Evolutionary conservation across 2,888 invertebrate species (phyloP), one percentile per base, ranked within the genome.

Genomic region (Frankliniella fusca): DNA sequence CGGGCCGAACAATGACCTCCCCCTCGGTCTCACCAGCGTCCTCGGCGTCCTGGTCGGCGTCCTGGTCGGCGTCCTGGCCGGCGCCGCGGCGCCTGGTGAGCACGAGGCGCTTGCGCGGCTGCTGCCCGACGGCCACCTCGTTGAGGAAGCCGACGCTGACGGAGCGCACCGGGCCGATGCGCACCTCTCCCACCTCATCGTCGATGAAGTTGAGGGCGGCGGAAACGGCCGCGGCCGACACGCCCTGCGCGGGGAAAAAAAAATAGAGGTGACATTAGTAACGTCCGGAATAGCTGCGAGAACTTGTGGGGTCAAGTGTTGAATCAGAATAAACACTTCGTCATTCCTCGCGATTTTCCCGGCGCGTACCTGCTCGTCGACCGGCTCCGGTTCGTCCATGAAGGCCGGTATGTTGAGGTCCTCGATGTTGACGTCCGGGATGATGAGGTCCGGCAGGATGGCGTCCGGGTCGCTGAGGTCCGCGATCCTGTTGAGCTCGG

Each of bases 11-110:
- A n/a, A n/a, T n/a, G n/a, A n/a, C n/a, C n/a, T n/a, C n/a, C n/a
- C n/a, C n/a, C n/a, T n/a, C n/a, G n/a, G n/a, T n/a, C 38, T 83
- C 83, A 23, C 83, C 84, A 15, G 83, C 83, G 23, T 54, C 81
- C 49, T 20, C 38, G 38, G 38, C 38, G 3, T 2, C 3, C 38
- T 5, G 38, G 38, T 84, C 85, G 54, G 84, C 85, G 15, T 83
- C 84, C 82, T 84, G 83, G n/a, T 49, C 38, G 48, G 70, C 76
- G 80, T 81, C 83, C 23, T 81, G 81, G 28, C 65, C 80, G 81
- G 83, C 79, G 28, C 84, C n/a, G 80, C 83, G 20, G 82, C 80
- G 49, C 84, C 23, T 48, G 27, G 38, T 81, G 20, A 61, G 54
- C 27, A 28, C 76, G 48, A 48, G 48, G 48, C 38, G 70, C 48